Conservation (phyloP, 2,888 invertebrate species). For the Chalcosyrphus nemorum region DNA sequence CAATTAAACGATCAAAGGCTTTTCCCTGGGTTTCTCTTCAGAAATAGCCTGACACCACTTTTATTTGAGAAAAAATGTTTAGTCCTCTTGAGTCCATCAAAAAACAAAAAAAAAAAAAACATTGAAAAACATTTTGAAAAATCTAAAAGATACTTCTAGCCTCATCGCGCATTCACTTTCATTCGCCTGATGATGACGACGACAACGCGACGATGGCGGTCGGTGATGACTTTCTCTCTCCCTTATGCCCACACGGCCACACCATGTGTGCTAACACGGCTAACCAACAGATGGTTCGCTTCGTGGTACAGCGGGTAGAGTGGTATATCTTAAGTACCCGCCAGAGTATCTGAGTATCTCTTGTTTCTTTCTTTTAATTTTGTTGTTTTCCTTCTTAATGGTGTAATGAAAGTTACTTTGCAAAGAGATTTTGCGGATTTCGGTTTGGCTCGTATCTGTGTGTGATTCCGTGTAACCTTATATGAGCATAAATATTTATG, state of each 20-base stretch:
- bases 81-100: not conserved
- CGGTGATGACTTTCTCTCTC: slow-evolving; percentile 44
- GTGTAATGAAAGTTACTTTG: slow-evolving; percentile 51
- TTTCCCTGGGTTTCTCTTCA: not conserved
- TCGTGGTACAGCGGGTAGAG: slow-evolving; percentile 6
- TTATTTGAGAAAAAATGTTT: not conserved
- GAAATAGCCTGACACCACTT: slow-evolving; percentile 5
- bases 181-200: slow-evolving; percentile 29
- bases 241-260: slow-evolving; percentile 54
- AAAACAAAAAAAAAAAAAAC: slow-evolving; percentile 5
- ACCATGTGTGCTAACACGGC: no score
- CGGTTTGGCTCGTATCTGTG: slow-evolving; percentile 24
- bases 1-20: slow-evolving; percentile 26
- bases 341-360: slow-evolving; percentile 15
- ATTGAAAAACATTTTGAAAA: slow-evolving; percentile 3
- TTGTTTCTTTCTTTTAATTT: not conserved
- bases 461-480: slow-evolving; percentile 61
- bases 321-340: slow-evolving; percentile 38
- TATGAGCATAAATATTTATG: slow-evolving; percentile 31
- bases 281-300: slow-evolving; percentile 20
- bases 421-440: slow-evolving; percentile 22
- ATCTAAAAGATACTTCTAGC: not conserved
- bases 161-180: slow-evolving; percentile 54
- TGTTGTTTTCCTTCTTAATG: not conserved
- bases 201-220: no score